Evolutionary conservation across 2,888 invertebrate genomes (phyloP), one percentile per base, ranked within the genome.

Genomic region (Chaetoderma sp.): DNA sequence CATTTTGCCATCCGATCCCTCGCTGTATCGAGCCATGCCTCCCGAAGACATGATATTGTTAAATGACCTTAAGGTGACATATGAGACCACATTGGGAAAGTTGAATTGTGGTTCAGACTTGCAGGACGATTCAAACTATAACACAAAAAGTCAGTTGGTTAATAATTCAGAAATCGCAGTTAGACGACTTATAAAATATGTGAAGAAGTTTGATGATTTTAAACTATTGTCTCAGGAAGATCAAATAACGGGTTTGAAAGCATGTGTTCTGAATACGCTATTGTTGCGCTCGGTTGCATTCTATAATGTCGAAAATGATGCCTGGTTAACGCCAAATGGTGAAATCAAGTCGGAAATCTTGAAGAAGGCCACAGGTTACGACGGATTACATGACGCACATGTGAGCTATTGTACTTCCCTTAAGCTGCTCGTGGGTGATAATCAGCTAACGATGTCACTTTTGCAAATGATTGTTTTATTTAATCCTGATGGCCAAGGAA

Each of bases 171-270:
- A 97, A 2, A 91, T 96, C 60, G 96, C 96, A 3, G 96, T 98
- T 72, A 89, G 96, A 68, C 89, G 97, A 60, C 83, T 90, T 28
- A 90, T 91, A 64, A 88, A 89, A 78, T 90, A 90, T 88, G 88
- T 90, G 13, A 90, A 90, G 74, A 86, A 88, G 70, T 84, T 91
- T 55, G 86, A 83, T 80, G 94, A 94, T 2, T 98, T 98, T 87
- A 93, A 94, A 84, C 93, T 93, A 80, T 93, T 98, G 91, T 94
- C 95, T 82, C 95, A 96, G 81, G 95, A 95, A 78, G 97, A 98
- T 86, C 97, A 98, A 88, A 91, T 95, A 59, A 91, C 92, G 23
- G 88, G 95, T 13, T 86, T 96, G 8, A 96, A 96, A 86, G 96
- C 96, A 0, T 78, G 79, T 60, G 81, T 83, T 55, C 76, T 86